Base-by-base conservation (phyloP, 1,140 invertebrate genomes). In the Forficula auricularia region DNA sequence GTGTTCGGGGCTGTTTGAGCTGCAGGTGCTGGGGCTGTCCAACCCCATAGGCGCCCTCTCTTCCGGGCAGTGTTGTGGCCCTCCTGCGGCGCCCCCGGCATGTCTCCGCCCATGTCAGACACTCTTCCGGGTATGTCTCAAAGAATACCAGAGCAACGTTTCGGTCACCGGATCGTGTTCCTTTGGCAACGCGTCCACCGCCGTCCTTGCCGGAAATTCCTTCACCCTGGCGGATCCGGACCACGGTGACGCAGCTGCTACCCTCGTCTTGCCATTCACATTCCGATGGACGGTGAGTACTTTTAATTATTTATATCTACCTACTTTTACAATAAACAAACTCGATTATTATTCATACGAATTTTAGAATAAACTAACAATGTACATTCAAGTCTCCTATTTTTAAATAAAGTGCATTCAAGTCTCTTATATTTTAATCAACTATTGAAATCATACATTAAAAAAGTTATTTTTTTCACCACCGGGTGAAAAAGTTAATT, bases 231-330 rank as follows among this genome's bases (percentile, higher is more conserved):
- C 74, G 48, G 80, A 86, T 61, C 80, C 79, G 20, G 70, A 74
- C 41, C 65, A 75, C 48, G 76, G 48, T 43, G 43, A 51, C 33
- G 42, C 45, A 8, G 30, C 15, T 12, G 56, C 79, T 53, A 81
- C 79, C 52, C 70, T 88, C 44, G 74, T 79, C 50, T 65, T 89
- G 53, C 82, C 79, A 50, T 88, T 89, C 65, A 78, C 81, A 48
- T 88, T 89, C 63, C 72, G 83, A 60, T 89, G 84, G 84, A 87
- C 84, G 72, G 83, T 88, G 60, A 83, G 82, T 75, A 10, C 34
- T 32, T n/a, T 9, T n/a, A 32, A 32, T 32, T 9, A 32, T 32
- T 32, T 9, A n/a, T 32, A n/a, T 32, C n/a, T 9, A 9, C n/a
- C 31, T n/a, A 32, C n/a, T 9, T 32, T 32, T 32, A 9, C 31